Evolutionary conservation across 53 echinoderm and acorn worm species (phyloP), one percentile per base, ranked within the genome.

Genomic region (Echinarachnius parma): DNA sequence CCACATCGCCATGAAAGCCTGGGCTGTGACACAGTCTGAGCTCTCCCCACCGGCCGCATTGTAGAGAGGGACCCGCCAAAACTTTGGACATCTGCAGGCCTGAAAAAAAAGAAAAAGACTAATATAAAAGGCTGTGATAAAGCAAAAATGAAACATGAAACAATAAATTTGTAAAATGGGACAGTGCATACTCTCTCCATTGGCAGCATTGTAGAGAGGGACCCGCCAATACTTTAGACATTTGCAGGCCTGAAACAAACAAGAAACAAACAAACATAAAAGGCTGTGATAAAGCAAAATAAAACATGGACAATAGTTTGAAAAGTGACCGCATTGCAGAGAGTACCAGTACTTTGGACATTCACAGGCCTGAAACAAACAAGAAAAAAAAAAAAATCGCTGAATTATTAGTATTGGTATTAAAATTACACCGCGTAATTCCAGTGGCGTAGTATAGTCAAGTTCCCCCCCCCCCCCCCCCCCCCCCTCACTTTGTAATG

Each of bases 41-140:
- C 76, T 80, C 34, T 96, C 85, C n/a, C 96, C 96, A 29, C 82
- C 96, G 10, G 96, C 91, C 13, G 91, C 91, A 4, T 76, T 32
- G 67, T 79, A 96, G 27, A 96, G 53, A 4, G 88, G 87, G 45
- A 84, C 59, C 62, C 84, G 79, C 96, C 96, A 96, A 50, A 74
- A 90, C 77, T 84, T 81, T 0, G 96, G 91, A 77, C 91, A 96
- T 48, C 85, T 91, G 53, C 91, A 96, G 0, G 91, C 96, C 96
- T 96, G 75, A 9, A 50, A 66, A 44, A 36, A 57, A 23, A 13
- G 21, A 61, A 5, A 61, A 46, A 47, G 13, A 39, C 7, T 9
- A 39, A 39, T 39, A 39, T 13, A 39, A 9, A 13, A 9, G 7
- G 13, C 13, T 39, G 39, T 39, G 39, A 39, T 39, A 9, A 39